These are phyloP conservation scores for Drosophila trapezifrons DNA, from an alignment of 1,140 invertebrate species.

Conservation along the genomic window DNA sequence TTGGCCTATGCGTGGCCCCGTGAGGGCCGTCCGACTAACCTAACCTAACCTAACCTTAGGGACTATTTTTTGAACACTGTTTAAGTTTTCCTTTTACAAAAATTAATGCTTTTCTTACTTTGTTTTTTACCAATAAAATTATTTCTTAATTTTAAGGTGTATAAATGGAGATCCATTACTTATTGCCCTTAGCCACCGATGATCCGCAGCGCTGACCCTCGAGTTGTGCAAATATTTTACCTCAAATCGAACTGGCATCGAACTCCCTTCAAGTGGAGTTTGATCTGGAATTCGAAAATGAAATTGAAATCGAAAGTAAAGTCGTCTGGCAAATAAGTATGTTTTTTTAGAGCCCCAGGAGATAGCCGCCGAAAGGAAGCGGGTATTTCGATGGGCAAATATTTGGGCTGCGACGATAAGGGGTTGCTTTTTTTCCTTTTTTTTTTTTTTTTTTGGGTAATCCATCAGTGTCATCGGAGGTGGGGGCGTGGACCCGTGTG, in stretches of 20 bases:
- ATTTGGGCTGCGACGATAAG: constrained; percentile 53
- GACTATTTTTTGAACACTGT: no score
- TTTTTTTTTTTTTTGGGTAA: constrained; percentile 39
- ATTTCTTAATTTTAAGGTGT: not conserved
- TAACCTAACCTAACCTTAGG: no score
- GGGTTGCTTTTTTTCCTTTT: not conserved
- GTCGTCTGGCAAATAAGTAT: constrained; percentile 57
- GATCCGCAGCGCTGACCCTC: constrained; percentile 56
- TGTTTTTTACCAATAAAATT: not conserved
- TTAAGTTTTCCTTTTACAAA: no score
- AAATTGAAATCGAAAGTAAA: constrained; percentile 67
- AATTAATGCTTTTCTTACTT: not conserved
- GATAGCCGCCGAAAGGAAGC: constrained; percentile 41
- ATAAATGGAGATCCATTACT: not conserved
- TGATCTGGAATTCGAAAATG: constrained; percentile 39
- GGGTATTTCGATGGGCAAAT: constrained; percentile 61
- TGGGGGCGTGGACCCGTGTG: constrained; percentile 29
- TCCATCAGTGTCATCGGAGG: constrained; percentile 76
- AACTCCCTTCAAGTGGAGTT: constrained; percentile 12
- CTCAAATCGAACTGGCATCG: constrained; percentile 28
- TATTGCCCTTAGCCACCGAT: not conserved
- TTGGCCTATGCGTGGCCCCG: no score
- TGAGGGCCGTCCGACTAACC: no score
- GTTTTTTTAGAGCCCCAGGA: constrained; percentile 2
- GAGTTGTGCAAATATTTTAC: constrained; percentile 73